Base-by-base conservation (phyloP, 1,140 invertebrate genomes). In the Aricia agestis region DNA sequence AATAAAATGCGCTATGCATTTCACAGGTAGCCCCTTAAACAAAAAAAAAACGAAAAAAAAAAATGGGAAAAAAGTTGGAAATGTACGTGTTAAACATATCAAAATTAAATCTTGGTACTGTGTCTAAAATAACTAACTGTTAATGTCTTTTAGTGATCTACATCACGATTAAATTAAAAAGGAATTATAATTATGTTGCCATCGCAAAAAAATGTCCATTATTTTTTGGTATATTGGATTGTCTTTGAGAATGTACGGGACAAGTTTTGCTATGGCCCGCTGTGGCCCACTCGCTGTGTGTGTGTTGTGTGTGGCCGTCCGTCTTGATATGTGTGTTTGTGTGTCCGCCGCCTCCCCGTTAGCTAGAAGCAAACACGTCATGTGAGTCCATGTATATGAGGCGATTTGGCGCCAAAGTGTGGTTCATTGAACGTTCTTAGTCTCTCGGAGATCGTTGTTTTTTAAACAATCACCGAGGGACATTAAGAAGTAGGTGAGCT, bases 91-190 rank as follows among this genome's bases (percentile, higher is more conserved):
- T 86, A 84, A 83, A 84, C 59, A 63, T 63, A 63, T 52, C 18
- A 63, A 63, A 63, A 63, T 63, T 63, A 82, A 81, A 82, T 76
- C 66, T 80, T 85, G 84, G 87, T 84, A 86, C 76, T 84, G 85
- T 89, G 87, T 87, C 83, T 87, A 87, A 83, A 80, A 79, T 78
- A 88, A 86, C 89, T 89, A 91, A 81, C 79, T 87, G 86, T 89
- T 91, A 89, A 91, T 91, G 89, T 91, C 89, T 91, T 91, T 91
- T 86, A 82, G 89, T 91, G 89, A 91, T 85, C 81, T 85, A 91
- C 66, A 89, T 89, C 87, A 91, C 89, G 78, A 79, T 85, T 85
- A 82, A 63, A 83, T 82, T 82, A 83, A 36, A 36, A 85, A 88
- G 85, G 85, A 89, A 86, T 89, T 82, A 86, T 82, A 80, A 68